Evolutionary conservation across 2,888 invertebrate species (phyloP).

Genomic region (Tortricodes alternella): DNA sequence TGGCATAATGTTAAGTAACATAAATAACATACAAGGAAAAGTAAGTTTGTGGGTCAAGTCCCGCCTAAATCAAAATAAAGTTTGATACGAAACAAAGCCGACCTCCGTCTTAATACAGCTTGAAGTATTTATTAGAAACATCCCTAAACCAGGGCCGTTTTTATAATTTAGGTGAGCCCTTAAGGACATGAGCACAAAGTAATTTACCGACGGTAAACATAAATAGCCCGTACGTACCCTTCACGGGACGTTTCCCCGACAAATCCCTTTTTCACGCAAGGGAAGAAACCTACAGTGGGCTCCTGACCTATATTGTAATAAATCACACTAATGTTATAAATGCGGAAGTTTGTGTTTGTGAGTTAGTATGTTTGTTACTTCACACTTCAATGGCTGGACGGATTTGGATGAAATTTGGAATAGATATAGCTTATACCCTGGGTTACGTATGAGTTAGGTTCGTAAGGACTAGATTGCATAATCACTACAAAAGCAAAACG

Average conservation of each 20-base stretch:
- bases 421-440: no score
- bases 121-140: slow-evolving; percentile 12
- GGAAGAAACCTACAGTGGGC: slow-evolving; percentile 9
- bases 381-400: no score
- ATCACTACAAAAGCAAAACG: no score
- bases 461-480: no score
- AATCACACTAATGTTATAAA: neutral
- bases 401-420: no score
- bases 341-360: neutral
- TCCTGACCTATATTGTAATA: neutral
- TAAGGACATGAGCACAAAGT: slow-evolving; percentile 33
- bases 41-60: no score
- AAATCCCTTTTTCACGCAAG: slow-evolving; percentile 32
- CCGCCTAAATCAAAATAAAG: no score
- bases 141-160: slow-evolving; percentile 12
- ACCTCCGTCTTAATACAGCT: no score
- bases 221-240: slow-evolving; percentile 34
- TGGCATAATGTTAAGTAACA: no score
- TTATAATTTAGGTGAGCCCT: slow-evolving; percentile 27
- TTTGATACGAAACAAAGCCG: no score
- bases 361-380: neutral
- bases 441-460: no score
- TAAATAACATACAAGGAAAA: no score
- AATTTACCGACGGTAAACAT: slow-evolving; percentile 42
- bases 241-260: slow-evolving; percentile 32